Conservation (phyloP, 2,888 invertebrate species). For the Lithophane semibrunnea region DNA sequence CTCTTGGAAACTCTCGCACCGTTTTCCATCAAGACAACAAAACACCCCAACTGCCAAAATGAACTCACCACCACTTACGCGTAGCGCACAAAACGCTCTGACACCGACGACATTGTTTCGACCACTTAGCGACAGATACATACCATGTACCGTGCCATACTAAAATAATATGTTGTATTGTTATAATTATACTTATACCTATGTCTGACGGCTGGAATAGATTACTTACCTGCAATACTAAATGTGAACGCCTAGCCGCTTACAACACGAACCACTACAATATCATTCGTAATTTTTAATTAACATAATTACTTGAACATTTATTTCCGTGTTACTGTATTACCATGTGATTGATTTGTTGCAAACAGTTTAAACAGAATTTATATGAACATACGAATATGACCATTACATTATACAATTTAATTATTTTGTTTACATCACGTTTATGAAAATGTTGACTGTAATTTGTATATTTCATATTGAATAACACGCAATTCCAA, state of each 20-base stretch:
- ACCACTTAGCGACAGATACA: constrained; percentile 49
- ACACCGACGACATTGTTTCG: constrained; percentile 37
- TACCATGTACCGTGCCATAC: constrained; percentile 38
- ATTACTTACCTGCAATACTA: constrained; percentile 57
- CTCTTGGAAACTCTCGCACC: constrained; percentile 72
- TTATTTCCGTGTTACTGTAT: constrained; percentile 52
- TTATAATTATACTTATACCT: constrained; percentile 38
- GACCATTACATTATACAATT: constrained; percentile 16
- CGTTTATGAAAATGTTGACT: constrained; percentile 32
- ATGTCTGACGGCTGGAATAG: constrained; percentile 29
- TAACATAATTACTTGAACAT: constrained; percentile 51
- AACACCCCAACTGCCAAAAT: constrained; percentile 61
- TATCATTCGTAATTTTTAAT: constrained; percentile 55
- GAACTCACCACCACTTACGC: constrained; percentile 49
- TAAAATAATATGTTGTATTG: constrained; percentile 48
- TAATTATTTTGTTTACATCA: constrained; percentile 43
- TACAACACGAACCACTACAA: constrained; percentile 26
- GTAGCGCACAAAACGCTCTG: constrained; percentile 56
- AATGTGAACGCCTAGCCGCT: constrained; percentile 22
- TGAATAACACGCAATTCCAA: constrained; percentile 33
- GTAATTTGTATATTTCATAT: constrained; percentile 28
- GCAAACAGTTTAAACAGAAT: constrained; percentile 37
- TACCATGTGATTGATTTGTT: constrained; percentile 51
- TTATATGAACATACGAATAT: constrained; percentile 30
- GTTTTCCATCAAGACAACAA: constrained; percentile 68